Evolutionary conservation across 2,113 vertebrate genomes (phyloP), one percentile per base, ranked within the genome.

Genomic region (Stigmatopora argus): DNA sequence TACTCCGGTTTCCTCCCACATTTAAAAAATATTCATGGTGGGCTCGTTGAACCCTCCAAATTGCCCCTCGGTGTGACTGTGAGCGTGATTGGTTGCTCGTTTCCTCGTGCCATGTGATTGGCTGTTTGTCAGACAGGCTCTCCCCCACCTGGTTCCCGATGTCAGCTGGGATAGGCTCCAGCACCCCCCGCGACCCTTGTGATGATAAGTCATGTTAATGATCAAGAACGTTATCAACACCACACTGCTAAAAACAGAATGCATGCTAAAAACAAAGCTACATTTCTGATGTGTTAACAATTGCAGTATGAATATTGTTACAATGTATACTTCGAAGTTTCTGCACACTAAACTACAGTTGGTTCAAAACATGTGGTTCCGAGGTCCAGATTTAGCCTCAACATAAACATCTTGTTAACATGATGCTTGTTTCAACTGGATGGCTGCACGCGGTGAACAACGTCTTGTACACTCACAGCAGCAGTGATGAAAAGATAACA

Each of bases 371-470:
- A 26, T 55, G n/a, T 21, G 11, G 23, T 13, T 48, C n/a, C 8
- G 34, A n/a, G 56, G n/a, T 60, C 18, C n/a, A 15, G 19, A 44
- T 61, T 7, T 61, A 61, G 38, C 57, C 35, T 19, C 17, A 58
- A 59, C 35, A 3, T 44, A 19, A 53, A 7, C 34, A 10, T 60
- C 34, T 19, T 9, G 41, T 21, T n/a, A 10, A 35, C 18, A n/a
- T 45, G 14, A 71, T 60, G 62, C 66, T 45, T 56, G 41, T 64
- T 64, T 44, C 62, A 44, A 52, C 38, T 69, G 34, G 57, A 62
- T 67, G 23, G 12, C 6, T 19, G 19, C 14, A 4, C 44, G 9
- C 48, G 14, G 1, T 18, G 21, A 31, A 64, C 31, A 31, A 44
- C 10, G 7, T 2, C 19, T 2, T 14, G 11, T 9, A 51, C 21